Evolutionary conservation across 1,140 invertebrate genomes (phyloP).

Genomic region (Bombyx mandarina): DNA sequence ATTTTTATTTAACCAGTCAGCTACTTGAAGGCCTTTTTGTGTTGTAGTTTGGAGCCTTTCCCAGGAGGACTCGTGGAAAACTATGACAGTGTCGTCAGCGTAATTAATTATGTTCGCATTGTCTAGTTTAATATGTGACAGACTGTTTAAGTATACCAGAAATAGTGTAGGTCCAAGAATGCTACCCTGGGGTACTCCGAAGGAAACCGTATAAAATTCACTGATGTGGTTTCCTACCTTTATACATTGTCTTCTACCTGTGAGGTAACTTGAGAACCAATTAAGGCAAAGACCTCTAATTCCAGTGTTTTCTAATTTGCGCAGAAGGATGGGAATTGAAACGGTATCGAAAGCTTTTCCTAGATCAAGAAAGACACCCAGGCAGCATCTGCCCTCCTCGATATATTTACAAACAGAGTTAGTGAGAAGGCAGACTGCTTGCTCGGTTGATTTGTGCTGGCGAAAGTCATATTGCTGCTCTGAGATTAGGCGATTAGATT

Average conservation of each 20-base stretch:
- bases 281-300: too few relatives aligned
- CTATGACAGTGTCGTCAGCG: background rate
- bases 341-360: conserved; percentile 1
- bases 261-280: too few relatives aligned
- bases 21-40: background rate
- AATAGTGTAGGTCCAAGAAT: conserved; percentile 2
- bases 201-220: conserved; percentile 1
- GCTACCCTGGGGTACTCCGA: conserved; percentile 1
- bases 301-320: background rate
- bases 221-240: too few relatives aligned
- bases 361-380: background rate
- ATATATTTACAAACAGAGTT: background rate
- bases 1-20: background rate
- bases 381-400: background rate
- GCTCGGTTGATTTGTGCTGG: background rate
- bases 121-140: too few relatives aligned
- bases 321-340: background rate
- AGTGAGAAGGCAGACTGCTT: background rate
- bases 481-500: too few relatives aligned
- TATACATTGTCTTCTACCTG: too few relatives aligned
- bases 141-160: background rate
- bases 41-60: background rate
- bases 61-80: background rate
- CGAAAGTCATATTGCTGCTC: background rate
- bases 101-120: background rate